Base-by-base conservation (phyloP, 2,113 vertebrate genomes). In the Pyxicephalus adspersus region DNA sequence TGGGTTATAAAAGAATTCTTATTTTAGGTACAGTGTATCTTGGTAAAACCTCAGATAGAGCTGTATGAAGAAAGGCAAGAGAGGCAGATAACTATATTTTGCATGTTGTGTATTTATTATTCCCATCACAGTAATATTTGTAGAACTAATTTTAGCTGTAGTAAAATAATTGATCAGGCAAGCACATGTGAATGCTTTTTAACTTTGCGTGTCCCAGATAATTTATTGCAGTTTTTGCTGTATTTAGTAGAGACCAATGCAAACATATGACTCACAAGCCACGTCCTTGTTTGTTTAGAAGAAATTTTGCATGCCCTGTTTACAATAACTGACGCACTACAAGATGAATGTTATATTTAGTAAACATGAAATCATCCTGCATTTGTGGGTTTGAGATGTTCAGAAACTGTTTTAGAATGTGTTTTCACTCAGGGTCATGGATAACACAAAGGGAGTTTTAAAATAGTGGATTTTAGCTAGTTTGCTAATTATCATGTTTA, bases 241-340 rank as follows among this genome's bases (percentile, higher is more conserved):
- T 57, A 17, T 55, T 73, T 23, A 34, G 54, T 74, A 51, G 38
- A 76, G 3, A 63, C 34, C 22, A 75, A 38, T 34, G 17, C n/a
- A 57, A 75, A 45, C 28, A 45, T 22, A 61, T 75, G 72, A 75
- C 29, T 75, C 54, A 74, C 0, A n/a, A 58, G 29, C 57, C 22
- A 60, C 20, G 38, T 51, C 34, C 15, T 50, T 76, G 73, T 76
- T 76, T 76, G 25, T 76, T 60, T 51, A 18, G 19, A 61, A 63
- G 57, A 75, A 23, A 63, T 34, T 63, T 63, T 76, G 73, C 58
- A 61, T 76, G 73, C 73, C 20, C 58, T 63, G 73, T 76, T 76
- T 76, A 76, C 73, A 76, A 64, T 63, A 76, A 61, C 51, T 76
- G 73, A 61, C 18, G 34, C 58, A 51, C 58, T 1, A 15, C 31